Conservation (phyloP, 1,140 invertebrate species). For the Hylaeus volcanicus region DNA sequence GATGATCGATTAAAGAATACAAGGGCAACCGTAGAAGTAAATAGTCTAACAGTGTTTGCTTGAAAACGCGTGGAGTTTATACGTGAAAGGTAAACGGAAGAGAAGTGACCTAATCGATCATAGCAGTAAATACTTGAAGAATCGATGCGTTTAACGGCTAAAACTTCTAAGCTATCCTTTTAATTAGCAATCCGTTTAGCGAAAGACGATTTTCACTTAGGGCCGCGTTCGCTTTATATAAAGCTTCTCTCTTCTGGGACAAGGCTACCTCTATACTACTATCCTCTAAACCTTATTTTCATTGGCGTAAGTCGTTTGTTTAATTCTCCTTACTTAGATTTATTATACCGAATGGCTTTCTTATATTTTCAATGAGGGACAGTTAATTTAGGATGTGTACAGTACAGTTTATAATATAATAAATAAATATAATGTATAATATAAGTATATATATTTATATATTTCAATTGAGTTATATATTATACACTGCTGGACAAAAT, state of each 20-base stretch:
- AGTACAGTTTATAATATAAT: no score
- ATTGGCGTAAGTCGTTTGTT: background rate
- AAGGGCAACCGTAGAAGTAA: background rate
- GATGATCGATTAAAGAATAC: background rate
- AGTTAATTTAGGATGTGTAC: no score
- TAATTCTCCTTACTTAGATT: background rate
- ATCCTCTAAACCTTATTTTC: background rate
- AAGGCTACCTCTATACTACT: constrained; percentile 11
- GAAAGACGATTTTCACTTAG: constrained; percentile 5
- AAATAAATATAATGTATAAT: no score
- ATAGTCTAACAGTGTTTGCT: background rate
- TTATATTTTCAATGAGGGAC: no score
- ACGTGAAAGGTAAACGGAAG: no score
- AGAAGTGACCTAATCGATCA: no score
- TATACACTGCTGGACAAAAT: no score
- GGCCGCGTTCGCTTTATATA: no score
- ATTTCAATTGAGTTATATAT: no score
- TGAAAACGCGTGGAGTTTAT: no score
- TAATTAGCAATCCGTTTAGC: constrained; percentile 11
- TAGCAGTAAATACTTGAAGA: background rate
- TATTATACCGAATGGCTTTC: no score
- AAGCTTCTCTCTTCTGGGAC: constrained; percentile 2
- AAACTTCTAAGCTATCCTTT: background rate
- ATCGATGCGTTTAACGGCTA: background rate
- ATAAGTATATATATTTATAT: no score